Evolutionary conservation across 2,888 invertebrate species (phyloP).

Genomic region (Epirrhoe alternata): DNA sequence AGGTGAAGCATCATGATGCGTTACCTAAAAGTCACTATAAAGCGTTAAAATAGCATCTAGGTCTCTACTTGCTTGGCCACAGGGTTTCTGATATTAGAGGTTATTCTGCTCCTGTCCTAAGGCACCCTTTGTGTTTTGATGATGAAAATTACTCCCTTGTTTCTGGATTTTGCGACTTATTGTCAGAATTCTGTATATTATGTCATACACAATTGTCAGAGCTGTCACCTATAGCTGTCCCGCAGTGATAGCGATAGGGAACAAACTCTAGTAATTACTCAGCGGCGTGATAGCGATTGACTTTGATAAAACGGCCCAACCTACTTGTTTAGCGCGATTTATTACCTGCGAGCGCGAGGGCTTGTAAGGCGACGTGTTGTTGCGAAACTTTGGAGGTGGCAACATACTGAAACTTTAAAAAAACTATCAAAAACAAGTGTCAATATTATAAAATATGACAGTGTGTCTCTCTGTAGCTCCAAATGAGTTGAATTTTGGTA

Average conservation of each 20-base stretch:
- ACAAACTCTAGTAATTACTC: conserved; percentile 73
- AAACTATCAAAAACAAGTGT: neutral
- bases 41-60: too few relatives aligned
- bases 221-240: conserved; percentile 4
- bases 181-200: neutral
- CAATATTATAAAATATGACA: too few relatives aligned
- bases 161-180: too few relatives aligned
- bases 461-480: too few relatives aligned
- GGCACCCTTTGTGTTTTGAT: too few relatives aligned
- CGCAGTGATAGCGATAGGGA: conserved; percentile 24
- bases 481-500: too few relatives aligned
- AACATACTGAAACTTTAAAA: neutral
- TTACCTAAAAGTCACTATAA: too few relatives aligned
- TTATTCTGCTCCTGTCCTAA: too few relatives aligned
- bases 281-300: conserved; percentile 81
- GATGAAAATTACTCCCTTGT: too few relatives aligned
- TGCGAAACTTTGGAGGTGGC: conserved; percentile 52
- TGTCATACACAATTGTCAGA: neutral
- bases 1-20: too few relatives aligned
- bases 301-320: conserved; percentile 84
- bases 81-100: too few relatives aligned
- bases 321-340: conserved; percentile 84
- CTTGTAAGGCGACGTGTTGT: conserved; percentile 56
- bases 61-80: too few relatives aligned
- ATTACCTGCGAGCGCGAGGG: conserved; percentile 80